These are phyloP conservation scores for Empidonax alnorum DNA, from an alignment of 2,113 vertebrate species.

Conservation along the genomic window DNA sequence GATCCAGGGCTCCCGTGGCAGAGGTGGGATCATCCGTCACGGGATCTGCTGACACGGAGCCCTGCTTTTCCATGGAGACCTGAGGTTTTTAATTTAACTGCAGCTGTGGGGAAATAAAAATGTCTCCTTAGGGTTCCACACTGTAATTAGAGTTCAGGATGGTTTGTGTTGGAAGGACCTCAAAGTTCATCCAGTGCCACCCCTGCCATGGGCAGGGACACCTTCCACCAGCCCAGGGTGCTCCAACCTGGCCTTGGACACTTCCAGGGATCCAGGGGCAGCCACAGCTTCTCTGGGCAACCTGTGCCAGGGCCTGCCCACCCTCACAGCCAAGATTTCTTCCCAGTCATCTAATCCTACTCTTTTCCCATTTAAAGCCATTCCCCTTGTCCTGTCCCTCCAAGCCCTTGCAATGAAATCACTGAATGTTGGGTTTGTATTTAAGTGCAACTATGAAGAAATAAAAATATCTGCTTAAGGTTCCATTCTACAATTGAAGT, in stretches of 20 bases:
- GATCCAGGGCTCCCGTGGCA: neutral
- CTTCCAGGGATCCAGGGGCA: neutral
- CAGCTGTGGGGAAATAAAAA: neutral
- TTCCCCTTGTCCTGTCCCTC: neutral
- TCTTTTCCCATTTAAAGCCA: neutral
- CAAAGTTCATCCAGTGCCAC: neutral
- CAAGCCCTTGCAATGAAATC: neutral
- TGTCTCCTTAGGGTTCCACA: neutral
- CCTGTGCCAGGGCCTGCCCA: rapidly evolving
- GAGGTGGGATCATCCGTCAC: neutral
- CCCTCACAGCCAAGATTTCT: neutral
- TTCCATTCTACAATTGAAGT: neutral
- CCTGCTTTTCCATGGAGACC: rapidly evolving
- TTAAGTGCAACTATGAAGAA: neutral
- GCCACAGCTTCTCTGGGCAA: neutral
- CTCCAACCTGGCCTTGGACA: neutral
- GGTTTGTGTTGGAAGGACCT: neutral
- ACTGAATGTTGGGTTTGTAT: neutral
- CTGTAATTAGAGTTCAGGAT: neutral
- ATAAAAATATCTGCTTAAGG: neutral
- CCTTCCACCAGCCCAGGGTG: rapidly evolving
- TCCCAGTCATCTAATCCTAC: neutral
- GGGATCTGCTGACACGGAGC: neutral
- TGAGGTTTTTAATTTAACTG: neutral
- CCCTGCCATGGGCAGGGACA: neutral